These are phyloP conservation scores for Sylvia borin DNA, from an alignment of 2,797 vertebrate genomes.

Conservation along the genomic window DNA sequence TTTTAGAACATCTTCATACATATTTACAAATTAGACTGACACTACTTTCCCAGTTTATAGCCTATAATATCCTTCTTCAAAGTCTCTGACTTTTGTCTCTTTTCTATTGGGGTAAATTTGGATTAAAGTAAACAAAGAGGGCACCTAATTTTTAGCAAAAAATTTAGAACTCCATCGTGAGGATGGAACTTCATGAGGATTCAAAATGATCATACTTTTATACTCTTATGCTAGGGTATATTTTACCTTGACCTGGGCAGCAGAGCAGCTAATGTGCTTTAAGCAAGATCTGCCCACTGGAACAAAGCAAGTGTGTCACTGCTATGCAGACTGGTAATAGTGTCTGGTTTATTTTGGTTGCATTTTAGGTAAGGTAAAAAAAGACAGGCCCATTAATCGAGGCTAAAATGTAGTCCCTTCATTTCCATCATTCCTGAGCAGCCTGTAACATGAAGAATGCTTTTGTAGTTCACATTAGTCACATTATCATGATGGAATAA, in stretches of 20 bases:
- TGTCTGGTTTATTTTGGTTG: not conserved
- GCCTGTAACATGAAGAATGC: constrained; percentile 35
- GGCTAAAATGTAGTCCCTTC: not conserved
- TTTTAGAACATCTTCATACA: not conserved
- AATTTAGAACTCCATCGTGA: not conserved
- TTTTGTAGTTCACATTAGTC: constrained; percentile 56
- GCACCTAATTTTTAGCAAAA: not conserved
- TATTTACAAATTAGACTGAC: not conserved
- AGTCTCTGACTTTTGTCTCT: not conserved
- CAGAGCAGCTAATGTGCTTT: not conserved
- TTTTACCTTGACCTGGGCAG: not conserved
- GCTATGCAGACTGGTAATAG: not conserved
- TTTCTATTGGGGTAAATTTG: not conserved
- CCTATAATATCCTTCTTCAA: not conserved
- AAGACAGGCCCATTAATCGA: not conserved
- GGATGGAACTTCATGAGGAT: not conserved
- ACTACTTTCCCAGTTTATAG: not conserved
- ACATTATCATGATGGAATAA: constrained; percentile 63
- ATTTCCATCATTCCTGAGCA: constrained; percentile 31
- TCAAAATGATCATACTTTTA: not conserved
- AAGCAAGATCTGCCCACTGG: not conserved
- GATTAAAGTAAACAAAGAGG: not conserved
- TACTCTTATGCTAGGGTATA: not conserved
- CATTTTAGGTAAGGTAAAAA: not conserved
- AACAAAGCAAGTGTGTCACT: not conserved